phyloP scores from a whole-genome alignment of 2,797 vertebrate genomes.

The Trichosurus vulpecula region DNA sequence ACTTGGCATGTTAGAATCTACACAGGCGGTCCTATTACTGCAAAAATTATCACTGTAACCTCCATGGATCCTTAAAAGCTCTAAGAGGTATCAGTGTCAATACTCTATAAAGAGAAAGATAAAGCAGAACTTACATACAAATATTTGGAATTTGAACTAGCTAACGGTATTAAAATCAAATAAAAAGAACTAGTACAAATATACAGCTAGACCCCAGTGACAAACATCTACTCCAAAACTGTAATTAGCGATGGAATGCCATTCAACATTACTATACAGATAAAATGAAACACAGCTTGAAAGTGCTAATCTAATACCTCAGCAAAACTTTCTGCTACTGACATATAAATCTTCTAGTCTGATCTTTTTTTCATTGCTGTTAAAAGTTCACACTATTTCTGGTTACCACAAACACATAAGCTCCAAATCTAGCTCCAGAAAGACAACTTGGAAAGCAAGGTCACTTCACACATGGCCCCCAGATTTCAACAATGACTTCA shows the following conservation, averaged over 20 bases:
- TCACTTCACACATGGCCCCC: background rate
- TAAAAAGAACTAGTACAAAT: slow-evolving; percentile 54
- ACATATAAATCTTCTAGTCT: slow-evolving; percentile 50
- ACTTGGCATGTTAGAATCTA: background rate
- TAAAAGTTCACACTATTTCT: background rate
- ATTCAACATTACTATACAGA: slow-evolving; percentile 10
- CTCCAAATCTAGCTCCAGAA: background rate
- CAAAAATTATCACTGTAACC: background rate
- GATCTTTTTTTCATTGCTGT: background rate
- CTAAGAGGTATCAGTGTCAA: background rate
- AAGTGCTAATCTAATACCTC: slow-evolving; percentile 55
- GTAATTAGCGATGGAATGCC: slow-evolving; percentile 62
- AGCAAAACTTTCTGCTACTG: slow-evolving; percentile 21
- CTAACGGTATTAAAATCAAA: background rate
- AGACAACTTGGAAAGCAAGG: background rate
- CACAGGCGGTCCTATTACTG: background rate
- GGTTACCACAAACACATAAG: background rate
- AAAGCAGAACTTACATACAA: background rate
- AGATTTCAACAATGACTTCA: background rate
- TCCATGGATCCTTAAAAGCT: background rate
- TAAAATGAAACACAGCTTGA: background rate
- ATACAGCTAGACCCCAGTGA: slow-evolving; percentile 36
- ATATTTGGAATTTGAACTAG: rapidly evolving
- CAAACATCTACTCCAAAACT: slow-evolving; percentile 54
- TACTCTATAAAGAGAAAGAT: background rate